Conservation (phyloP, 2,113 vertebrate species). For the Prietella phreatophila region DNA sequence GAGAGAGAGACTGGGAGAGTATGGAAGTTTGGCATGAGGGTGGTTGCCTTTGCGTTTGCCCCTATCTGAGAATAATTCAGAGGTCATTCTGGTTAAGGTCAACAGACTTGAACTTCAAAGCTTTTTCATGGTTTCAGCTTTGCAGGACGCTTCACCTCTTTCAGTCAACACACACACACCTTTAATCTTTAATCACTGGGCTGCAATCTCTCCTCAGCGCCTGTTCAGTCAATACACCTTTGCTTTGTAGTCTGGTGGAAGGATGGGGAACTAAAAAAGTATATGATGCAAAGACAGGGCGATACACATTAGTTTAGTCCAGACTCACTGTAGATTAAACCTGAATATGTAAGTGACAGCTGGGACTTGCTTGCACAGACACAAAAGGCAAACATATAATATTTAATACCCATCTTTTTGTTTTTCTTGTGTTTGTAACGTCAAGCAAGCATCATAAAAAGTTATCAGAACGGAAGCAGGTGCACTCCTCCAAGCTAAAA, state of each 20-base stretch:
- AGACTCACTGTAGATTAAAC: constrained; percentile 33
- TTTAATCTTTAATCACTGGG: constrained; percentile 69
- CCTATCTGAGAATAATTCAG: constrained; percentile 52
- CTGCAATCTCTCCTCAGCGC: constrained; percentile 64
- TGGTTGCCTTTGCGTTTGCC: constrained; percentile 27
- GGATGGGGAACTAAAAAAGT: constrained; percentile 55
- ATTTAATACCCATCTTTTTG: background rate
- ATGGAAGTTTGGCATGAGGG: constrained; percentile 2
- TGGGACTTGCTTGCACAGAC: background rate
- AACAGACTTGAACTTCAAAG: constrained; percentile 63
- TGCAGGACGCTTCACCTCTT: constrained; percentile 59
- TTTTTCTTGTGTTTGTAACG: constrained; percentile 27
- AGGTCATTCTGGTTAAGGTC: constrained; percentile 72
- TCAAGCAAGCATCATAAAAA: constrained; percentile 31
- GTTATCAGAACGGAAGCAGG: constrained; percentile 32
- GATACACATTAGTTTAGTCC: constrained; percentile 43
- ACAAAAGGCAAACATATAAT: background rate
- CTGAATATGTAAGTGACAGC: constrained; percentile 29
- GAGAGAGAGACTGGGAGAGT: background rate
- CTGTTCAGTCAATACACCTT: constrained; percentile 66
- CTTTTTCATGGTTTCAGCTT: constrained; percentile 46
- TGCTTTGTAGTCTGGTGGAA: constrained; percentile 65
- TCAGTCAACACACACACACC: constrained; percentile 62
- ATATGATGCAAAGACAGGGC: constrained; percentile 57
- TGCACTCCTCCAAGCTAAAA: background rate